Evolutionary conservation across 2,888 invertebrate species (phyloP).

Genomic region (Cephus runcator): DNA sequence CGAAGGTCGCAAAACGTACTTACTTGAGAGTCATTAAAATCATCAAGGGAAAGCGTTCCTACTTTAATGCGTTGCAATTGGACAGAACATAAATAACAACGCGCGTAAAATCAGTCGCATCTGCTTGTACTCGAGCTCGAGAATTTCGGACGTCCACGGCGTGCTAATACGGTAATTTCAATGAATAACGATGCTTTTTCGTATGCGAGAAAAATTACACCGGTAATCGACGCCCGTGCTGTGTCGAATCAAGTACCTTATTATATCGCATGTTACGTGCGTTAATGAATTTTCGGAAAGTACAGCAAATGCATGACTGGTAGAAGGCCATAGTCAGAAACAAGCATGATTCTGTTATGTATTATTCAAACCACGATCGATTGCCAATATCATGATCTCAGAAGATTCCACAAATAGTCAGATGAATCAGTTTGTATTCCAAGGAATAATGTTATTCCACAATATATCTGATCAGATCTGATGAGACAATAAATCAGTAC

Average conservation of each 20-base stretch:
- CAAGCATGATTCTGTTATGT: background rate
- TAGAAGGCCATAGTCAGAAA: background rate
- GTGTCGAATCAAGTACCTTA: background rate
- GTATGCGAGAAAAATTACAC: background rate
- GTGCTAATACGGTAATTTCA: background rate
- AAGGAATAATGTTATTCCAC: background rate
- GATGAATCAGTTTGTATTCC: background rate
- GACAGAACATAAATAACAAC: constrained; percentile 1
- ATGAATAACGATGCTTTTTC: background rate
- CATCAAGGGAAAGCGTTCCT: background rate
- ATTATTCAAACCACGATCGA: background rate
- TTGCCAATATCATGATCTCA: background rate
- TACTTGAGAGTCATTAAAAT: background rate
- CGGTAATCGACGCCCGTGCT: background rate
- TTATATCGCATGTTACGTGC: background rate
- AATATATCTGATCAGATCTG: background rate
- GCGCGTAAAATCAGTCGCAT: background rate
- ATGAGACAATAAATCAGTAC: background rate
- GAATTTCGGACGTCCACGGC: background rate
- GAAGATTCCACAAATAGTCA: background rate
- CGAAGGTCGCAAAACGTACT: background rate
- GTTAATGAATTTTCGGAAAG: background rate
- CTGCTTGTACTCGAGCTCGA: background rate
- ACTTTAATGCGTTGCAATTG: background rate
- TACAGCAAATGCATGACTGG: background rate